Percentiles rank a stretch among this genome's conserved stretches.
Evolutionary conservation across 2,797 vertebrate genomes (phyloP).

Genomic region (Acomys russatus): DNA sequence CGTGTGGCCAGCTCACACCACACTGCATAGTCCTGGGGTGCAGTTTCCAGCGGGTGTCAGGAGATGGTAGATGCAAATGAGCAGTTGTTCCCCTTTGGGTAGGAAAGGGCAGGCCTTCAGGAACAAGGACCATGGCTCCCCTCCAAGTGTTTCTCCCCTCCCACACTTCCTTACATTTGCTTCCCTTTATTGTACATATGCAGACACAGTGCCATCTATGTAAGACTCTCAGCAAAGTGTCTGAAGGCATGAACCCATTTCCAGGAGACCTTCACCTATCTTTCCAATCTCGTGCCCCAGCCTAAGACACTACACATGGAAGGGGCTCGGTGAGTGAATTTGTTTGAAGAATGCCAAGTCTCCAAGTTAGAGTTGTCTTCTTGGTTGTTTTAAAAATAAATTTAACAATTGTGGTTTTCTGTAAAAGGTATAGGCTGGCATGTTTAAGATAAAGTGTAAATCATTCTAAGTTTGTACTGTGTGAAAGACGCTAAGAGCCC

Average conservation of each 20-base stretch:
- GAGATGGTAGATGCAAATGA: background rate
- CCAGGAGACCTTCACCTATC: background rate
- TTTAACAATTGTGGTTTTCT: constrained; percentile 63
- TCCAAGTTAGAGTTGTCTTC: background rate
- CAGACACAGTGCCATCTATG: constrained; percentile 50
- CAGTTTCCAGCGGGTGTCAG: background rate
- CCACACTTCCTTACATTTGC: background rate
- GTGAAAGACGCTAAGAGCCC: constrained; percentile 70
- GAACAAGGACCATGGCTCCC: background rate
- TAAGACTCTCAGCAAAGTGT: constrained; percentile 67
- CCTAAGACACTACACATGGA: background rate
- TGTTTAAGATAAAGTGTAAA: constrained; percentile 75
- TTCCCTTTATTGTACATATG: constrained; percentile 34
- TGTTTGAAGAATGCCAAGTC: background rate
- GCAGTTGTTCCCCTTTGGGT: no score
- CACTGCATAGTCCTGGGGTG: background rate
- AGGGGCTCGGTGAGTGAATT: background rate
- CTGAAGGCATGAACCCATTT: constrained; percentile 71
- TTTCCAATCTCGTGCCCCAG: background rate
- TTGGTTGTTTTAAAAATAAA: constrained; percentile 78
- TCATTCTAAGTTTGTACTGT: constrained; percentile 71
- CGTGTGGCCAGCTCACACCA: no score
- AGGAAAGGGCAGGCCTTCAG: background rate
- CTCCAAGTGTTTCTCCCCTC: background rate
- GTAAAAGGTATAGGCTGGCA: constrained; percentile 71